Evolutionary conservation across 2,888 invertebrate species (phyloP).

Genomic region (Mactromeris polynyma): DNA sequence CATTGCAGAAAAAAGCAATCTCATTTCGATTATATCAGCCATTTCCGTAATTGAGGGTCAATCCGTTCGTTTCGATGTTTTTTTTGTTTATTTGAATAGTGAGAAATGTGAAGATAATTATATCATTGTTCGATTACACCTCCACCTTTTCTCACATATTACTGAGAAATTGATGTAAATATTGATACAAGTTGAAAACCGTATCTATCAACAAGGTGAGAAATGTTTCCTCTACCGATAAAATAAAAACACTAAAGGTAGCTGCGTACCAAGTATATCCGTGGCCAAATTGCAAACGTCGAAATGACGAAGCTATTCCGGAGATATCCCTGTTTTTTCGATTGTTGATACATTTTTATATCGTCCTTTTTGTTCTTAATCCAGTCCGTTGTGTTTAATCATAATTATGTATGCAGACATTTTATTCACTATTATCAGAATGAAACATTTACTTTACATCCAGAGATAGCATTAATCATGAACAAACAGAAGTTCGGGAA

Average conservation of each 20-base stretch:
- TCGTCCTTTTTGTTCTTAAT: background rate
- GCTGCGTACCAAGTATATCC: background rate
- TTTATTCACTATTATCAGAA: background rate
- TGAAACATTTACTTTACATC: background rate
- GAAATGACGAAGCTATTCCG: constrained; percentile 16
- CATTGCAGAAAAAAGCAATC: background rate
- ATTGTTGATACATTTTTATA: background rate
- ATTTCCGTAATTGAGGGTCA: background rate
- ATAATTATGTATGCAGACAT: background rate
- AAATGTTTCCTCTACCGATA: background rate
- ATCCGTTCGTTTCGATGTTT: background rate
- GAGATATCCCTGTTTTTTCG: background rate
- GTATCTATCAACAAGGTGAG: constrained; percentile 23
- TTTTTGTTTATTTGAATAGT: background rate
- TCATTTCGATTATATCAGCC: background rate
- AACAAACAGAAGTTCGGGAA: background rate
- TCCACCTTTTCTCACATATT: constrained; percentile 21
- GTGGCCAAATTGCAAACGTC: constrained; percentile 26
- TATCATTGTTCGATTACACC: constrained; percentile 2
- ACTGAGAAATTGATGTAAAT: constrained; percentile 28
- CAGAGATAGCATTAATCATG: background rate
- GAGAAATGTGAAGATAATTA: background rate
- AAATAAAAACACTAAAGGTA: constrained; percentile 12
- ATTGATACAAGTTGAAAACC: constrained; percentile 20
- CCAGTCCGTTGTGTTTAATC: background rate